A percentile compares a stretch with the other conserved stretches of the same genome.
phyloP scores from a whole-genome alignment of 2,888 invertebrate species.

The Coelopa pilipes region DNA sequence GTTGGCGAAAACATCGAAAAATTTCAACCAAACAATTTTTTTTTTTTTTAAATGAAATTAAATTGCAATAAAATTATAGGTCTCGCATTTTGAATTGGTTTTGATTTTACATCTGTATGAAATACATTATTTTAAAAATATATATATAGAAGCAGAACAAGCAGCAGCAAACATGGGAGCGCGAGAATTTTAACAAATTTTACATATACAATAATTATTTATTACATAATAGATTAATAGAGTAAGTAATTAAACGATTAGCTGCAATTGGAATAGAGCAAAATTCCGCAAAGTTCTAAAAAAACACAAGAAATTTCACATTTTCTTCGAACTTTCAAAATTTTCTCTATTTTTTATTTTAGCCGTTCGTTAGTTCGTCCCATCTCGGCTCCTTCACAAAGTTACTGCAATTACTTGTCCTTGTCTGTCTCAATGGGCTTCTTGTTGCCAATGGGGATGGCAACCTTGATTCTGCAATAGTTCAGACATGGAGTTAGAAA shows the following conservation, averaged over 20 bases:
- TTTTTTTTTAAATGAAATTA: slow-evolving; percentile 7
- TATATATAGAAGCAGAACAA: slow-evolving; percentile 4
- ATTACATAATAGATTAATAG: not conserved
- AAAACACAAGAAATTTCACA: not conserved
- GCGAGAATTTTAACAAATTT: slow-evolving; percentile 13
- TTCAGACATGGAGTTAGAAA: slow-evolving; percentile 41
- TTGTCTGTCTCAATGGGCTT: slow-evolving; percentile 82
- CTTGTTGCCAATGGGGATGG: slow-evolving; percentile 89
- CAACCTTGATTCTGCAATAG: slow-evolving; percentile 81
- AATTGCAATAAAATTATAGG: slow-evolving; percentile 12
- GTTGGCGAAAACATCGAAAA: slow-evolving; percentile 6
- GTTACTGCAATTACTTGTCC: slow-evolving; percentile 75
- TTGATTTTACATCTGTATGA: slow-evolving; percentile 14
- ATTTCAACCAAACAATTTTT: slow-evolving; percentile 16
- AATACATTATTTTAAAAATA: slow-evolving; percentile 31
- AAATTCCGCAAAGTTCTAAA: slow-evolving; percentile 11
- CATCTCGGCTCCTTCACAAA: not conserved
- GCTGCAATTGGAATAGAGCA: not conserved
- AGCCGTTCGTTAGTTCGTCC: not conserved
- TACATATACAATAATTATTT: not conserved
- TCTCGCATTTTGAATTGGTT: not conserved
- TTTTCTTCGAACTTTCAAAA: not conserved
- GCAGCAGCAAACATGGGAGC: slow-evolving; percentile 1
- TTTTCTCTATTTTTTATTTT: slow-evolving; percentile 2
- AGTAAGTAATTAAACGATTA: no score